Conservation (phyloP, 2,888 invertebrate species). For the Xiphydria camelus region DNA sequence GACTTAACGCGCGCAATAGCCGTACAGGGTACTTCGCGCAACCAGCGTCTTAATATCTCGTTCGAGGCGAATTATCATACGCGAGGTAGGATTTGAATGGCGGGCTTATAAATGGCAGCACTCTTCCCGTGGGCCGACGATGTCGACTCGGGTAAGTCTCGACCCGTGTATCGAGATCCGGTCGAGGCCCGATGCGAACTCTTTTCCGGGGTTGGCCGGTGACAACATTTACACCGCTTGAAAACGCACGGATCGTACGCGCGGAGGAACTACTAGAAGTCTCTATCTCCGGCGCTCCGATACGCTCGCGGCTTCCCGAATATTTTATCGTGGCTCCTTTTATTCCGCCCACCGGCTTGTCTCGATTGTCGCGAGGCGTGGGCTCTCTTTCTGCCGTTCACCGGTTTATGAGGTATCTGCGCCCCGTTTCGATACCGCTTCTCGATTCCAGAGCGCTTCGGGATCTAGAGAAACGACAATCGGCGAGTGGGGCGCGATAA, state of each 20-base stretch:
- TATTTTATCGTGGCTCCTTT: slow-evolving; percentile 31
- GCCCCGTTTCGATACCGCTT: too few species aligned
- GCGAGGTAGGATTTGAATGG: slow-evolving; percentile 31
- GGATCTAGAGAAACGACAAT: too few species aligned
- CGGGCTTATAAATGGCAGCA: slow-evolving; percentile 32
- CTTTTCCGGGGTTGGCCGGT: too few species aligned
- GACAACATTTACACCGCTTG: too few species aligned
- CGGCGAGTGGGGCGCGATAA: too few species aligned
- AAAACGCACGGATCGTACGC: too few species aligned
- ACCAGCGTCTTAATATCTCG: slow-evolving; percentile 21
- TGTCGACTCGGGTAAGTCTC: slow-evolving; percentile 8
- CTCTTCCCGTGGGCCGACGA: slow-evolving; percentile 16
- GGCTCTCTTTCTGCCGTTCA: slow-evolving; percentile 10
- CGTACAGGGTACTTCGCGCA: too few species aligned
- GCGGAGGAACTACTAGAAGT: slow-evolving; percentile 13
- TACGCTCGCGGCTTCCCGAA: slow-evolving; percentile 22
- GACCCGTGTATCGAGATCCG: too few species aligned
- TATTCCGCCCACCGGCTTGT: slow-evolving; percentile 33
- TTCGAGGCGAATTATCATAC: slow-evolving; percentile 36
- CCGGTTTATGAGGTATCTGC: slow-evolving; percentile 29
- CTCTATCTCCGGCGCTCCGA: slow-evolving; percentile 17
- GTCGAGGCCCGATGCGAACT: too few species aligned
- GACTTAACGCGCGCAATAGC: too few species aligned
- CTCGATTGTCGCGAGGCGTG: slow-evolving; percentile 28
- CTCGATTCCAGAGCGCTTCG: too few species aligned